These are phyloP conservation scores for Botia kubotai DNA, from an alignment of 2,797 vertebrate species.

Conservation along the genomic window DNA sequence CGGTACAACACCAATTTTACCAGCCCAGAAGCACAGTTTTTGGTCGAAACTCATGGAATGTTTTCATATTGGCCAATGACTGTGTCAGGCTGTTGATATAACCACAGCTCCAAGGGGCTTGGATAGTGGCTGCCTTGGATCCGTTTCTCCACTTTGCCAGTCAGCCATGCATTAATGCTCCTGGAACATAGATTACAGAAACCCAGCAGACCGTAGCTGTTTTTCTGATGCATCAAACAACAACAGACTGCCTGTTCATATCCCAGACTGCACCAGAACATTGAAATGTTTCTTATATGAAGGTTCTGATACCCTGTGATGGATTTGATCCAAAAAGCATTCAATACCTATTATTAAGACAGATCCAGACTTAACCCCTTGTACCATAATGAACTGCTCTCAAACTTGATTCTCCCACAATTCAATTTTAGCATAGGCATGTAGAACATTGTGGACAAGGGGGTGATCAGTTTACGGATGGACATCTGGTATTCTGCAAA, in stretches of 20 bases:
- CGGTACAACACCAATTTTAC: no score
- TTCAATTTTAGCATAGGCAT: slow-evolving; percentile 17
- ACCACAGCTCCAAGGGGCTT: no score
- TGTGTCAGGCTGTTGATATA: no score
- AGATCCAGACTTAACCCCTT: slow-evolving; percentile 7
- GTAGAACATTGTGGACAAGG: neutral
- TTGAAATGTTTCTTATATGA: slow-evolving; percentile 19
- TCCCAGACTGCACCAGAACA: slow-evolving; percentile 21
- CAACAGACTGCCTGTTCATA: slow-evolving; percentile 10
- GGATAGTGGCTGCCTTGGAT: slow-evolving; percentile 4
- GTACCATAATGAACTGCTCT: slow-evolving; percentile 16
- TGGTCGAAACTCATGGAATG: neutral
- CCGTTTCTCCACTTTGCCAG: neutral
- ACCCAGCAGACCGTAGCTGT: neutral
- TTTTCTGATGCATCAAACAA: slow-evolving; percentile 14
- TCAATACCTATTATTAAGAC: slow-evolving; percentile 34
- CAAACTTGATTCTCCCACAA: slow-evolving; percentile 27
- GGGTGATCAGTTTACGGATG: slow-evolving; percentile 26
- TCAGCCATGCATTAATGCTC: neutral
- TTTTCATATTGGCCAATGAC: neutral
- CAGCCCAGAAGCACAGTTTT: no score
- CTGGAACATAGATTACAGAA: neutral
- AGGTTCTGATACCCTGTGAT: slow-evolving; percentile 6
- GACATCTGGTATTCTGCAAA: slow-evolving; percentile 9
- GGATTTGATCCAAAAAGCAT: slow-evolving; percentile 10